These are phyloP conservation scores for Himalopsyche tibetana DNA, from an alignment of 2,888 invertebrate genomes.

Conservation along the genomic window DNA sequence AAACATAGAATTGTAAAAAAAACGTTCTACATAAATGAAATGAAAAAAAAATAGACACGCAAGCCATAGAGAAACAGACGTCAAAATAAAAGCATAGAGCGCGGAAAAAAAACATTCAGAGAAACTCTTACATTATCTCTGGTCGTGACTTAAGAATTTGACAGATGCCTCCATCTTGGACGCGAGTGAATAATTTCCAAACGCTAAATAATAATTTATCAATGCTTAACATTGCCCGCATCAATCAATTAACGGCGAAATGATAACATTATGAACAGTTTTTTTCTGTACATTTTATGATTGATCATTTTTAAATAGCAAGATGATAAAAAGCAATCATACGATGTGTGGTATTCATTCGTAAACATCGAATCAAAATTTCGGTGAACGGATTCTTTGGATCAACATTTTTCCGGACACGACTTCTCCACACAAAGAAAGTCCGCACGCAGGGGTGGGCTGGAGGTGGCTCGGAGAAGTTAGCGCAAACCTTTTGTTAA, in stretches of 20 bases:
- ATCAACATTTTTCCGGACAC: no score
- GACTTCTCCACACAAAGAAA: no score
- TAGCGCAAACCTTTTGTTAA: no score
- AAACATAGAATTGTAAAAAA: no score
- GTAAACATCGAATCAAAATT: neutral
- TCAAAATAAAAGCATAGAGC: neutral
- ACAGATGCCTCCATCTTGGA: neutral
- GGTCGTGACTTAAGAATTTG: conserved; percentile 19
- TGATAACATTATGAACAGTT: conserved; percentile 16
- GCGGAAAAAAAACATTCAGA: conserved; percentile 11
- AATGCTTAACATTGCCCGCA: neutral
- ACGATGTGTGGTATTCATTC: neutral
- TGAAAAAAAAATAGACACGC: neutral
- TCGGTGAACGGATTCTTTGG: no score
- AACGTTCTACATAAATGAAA: neutral
- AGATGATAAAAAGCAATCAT: neutral
- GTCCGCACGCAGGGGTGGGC: no score
- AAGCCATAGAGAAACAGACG: neutral
- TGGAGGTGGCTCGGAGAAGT: no score
- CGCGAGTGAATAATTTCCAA: neutral
- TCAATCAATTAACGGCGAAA: conserved; percentile 32
- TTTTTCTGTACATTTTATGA: neutral
- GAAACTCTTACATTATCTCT: conserved; percentile 31
- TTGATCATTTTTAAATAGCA: conserved; percentile 32
- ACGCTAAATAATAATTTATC: neutral